A percentile compares a stretch with the other conserved stretches of the same genome.
These are phyloP conservation scores for Trigoniulus corallinus DNA, from an alignment of 1,140 invertebrate species.

Conservation along the genomic window DNA sequence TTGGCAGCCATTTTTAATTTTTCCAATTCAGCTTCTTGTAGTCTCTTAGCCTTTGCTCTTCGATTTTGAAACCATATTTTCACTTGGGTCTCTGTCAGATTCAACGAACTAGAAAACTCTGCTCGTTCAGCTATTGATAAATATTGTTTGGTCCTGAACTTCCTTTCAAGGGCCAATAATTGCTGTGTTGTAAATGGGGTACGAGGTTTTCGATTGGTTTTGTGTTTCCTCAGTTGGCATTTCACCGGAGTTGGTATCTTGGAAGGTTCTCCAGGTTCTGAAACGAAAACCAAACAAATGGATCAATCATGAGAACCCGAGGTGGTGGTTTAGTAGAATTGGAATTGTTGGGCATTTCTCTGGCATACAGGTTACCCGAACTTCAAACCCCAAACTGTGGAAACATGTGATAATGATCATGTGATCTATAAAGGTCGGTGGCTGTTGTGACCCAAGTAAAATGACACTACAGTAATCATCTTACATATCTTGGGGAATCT, in stretches of 20 bases:
- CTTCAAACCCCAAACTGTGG: no score
- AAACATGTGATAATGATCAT: no score
- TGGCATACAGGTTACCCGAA: no score
- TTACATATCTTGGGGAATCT: no score
- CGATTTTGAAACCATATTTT: constrained; percentile 97
- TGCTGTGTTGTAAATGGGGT: constrained; percentile 97
- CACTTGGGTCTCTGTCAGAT: constrained; percentile 84
- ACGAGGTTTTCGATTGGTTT: constrained; percentile 89
- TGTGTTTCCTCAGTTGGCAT: constrained; percentile 84
- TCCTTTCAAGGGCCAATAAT: constrained; percentile 80
- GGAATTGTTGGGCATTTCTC: no score
- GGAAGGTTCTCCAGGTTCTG: constrained; percentile 53
- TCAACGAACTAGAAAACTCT: constrained; percentile 76
- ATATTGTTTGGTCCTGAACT: constrained; percentile 92
- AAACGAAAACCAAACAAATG: constrained; percentile 14
- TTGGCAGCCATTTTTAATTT: constrained; percentile 52
- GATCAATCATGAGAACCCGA: no score
- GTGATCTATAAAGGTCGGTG: no score
- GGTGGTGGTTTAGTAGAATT: no score
- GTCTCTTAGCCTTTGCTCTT: constrained; percentile 78
- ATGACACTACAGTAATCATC: no score
- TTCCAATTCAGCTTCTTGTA: constrained; percentile 87
- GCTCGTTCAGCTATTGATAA: constrained; percentile 88
- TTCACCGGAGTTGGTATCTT: constrained; percentile 48
- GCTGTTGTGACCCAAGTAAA: no score